Conservation (phyloP, 2,113 vertebrate species). For the Danio rerio region GRCz12tu NC_133191.1:53861001-53861500, state of each 20-base stretch:
- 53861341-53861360: constrained; percentile 29
- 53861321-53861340: constrained; percentile 63
- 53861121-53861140: too few relatives aligned
- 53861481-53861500: constrained; percentile 79
- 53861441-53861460: constrained; percentile 76
- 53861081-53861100: too few relatives aligned
- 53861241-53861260: constrained; percentile 10
- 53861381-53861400: constrained; percentile 81
- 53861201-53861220: constrained; percentile 14
- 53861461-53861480: constrained; percentile 80
- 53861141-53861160: not conserved
- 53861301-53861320: constrained; percentile 56
- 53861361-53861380: constrained; percentile 66
- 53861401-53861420: constrained; percentile 76
- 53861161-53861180: not conserved
- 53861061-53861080: too few relatives aligned
- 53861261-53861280: constrained; percentile 35
- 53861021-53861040: too few relatives aligned
- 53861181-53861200: constrained; percentile 17
- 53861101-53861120: too few relatives aligned
- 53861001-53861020: too few relatives aligned
- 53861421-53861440: constrained; percentile 81
- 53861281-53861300: constrained; percentile 57
- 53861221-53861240: constrained; percentile 1
- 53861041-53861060: too few relatives aligned